A percentile compares a stretch with the other conserved stretches of the same genome.
These are phyloP conservation scores for Acanthornis magna DNA, from an alignment of 2,797 vertebrate species.

Conservation along the genomic window DNA sequence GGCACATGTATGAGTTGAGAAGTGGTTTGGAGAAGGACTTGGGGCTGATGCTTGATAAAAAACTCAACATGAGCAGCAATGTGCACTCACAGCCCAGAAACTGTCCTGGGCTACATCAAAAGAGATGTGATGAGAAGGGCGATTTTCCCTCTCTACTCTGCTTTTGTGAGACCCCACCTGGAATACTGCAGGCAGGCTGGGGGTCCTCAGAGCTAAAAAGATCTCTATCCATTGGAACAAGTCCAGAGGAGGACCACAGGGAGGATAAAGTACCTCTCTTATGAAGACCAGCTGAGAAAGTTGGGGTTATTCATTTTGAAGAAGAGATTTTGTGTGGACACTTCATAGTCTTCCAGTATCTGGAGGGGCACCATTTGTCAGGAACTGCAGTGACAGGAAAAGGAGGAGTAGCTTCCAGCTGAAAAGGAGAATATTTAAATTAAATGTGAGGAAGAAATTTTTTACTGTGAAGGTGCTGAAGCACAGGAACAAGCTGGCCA, in stretches of 20 bases:
- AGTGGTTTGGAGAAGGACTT: background rate
- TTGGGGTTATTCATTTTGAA: background rate
- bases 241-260: background rate
- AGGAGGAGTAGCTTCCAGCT: background rate
- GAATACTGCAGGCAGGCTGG: background rate
- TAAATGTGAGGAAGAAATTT: background rate
- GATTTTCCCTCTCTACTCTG: background rate
- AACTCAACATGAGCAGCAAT: background rate
- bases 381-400: background rate
- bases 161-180: background rate
- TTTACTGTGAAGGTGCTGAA: background rate
- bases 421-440: background rate
- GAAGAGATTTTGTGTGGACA: background rate
- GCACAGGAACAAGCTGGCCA: background rate
- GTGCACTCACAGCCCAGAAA: background rate
- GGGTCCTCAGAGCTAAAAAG: background rate
- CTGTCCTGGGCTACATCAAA: background rate
- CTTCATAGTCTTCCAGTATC: background rate
- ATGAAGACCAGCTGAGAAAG: background rate
- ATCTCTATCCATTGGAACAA: background rate
- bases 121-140: background rate
- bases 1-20: background rate
- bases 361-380: accelerated
- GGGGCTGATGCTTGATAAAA: too few relatives aligned
- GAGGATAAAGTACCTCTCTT: background rate